These are phyloP conservation scores for Galeopsomyia nigrocyanea DNA, from an alignment of 2,888 invertebrate species.

Conservation along the genomic window DNA sequence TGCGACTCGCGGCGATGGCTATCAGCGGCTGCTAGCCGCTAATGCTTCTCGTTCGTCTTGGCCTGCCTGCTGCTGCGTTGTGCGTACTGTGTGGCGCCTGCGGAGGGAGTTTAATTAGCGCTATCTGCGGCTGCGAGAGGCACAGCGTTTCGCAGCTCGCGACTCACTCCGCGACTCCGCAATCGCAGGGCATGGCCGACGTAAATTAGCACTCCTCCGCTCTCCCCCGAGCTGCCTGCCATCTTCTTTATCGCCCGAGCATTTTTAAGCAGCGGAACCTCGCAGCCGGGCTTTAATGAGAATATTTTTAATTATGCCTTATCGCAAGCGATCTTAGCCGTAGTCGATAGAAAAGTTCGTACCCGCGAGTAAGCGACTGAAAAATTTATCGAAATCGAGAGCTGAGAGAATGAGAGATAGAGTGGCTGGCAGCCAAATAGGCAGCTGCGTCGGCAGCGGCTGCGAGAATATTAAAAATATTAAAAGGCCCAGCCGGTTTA, in stretches of 20 bases:
- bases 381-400: too few relatives aligned
- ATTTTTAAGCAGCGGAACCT: constrained; percentile 61
- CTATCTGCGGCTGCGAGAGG: constrained; percentile 60
- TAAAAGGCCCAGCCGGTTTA: constrained; percentile 52
- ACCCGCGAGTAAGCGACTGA: neutral
- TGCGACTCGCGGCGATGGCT: too few relatives aligned
- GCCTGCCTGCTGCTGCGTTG: too few relatives aligned
- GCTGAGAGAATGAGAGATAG: too few relatives aligned
- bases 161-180: constrained; percentile 62
- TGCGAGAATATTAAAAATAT: constrained; percentile 54
- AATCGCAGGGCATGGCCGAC: constrained; percentile 67
- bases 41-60: too few relatives aligned
- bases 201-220: constrained; percentile 64
- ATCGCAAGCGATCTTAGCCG: constrained; percentile 68
- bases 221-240: constrained; percentile 56
- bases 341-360: too few relatives aligned
- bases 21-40: too few relatives aligned
- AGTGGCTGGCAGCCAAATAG: constrained; percentile 30
- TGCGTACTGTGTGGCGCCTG: neutral
- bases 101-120: constrained; percentile 65
- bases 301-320: constrained; percentile 70
- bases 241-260: constrained; percentile 68
- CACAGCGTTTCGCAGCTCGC: constrained; percentile 64
- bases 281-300: constrained; percentile 63
- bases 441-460: constrained; percentile 18